Conservation (phyloP, 2,888 invertebrate species). For the Caradrina clavipalpis region DNA sequence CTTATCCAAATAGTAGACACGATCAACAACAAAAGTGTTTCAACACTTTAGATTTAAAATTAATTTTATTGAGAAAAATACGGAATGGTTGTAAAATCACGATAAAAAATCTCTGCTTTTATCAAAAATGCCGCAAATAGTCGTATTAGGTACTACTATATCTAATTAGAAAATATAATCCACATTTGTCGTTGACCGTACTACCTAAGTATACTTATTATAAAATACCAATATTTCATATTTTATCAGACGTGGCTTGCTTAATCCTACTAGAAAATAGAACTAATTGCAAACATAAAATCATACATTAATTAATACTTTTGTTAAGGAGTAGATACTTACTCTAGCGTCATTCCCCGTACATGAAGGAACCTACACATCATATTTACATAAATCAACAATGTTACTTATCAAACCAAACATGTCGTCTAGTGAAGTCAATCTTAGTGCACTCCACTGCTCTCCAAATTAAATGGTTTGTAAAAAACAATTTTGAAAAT, state of each 20-base stretch:
- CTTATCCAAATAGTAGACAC: not conserved
- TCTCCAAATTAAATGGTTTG: not conserved
- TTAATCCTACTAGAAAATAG: conserved; percentile 14
- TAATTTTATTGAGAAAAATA: too few species aligned
- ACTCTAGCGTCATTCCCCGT: not conserved
- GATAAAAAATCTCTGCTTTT: too few species aligned
- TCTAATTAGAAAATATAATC: not conserved
- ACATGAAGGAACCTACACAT: not conserved
- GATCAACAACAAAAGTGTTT: not conserved
- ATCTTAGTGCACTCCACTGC: not conserved
- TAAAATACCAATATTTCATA: conserved; percentile 13
- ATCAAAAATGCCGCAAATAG: too few species aligned
- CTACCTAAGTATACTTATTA: not conserved
- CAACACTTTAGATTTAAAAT: not conserved
- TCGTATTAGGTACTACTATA: too few species aligned
- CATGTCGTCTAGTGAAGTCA: not conserved
- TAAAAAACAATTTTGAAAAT: not conserved
- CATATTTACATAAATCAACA: not conserved
- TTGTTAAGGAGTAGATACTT: not conserved
- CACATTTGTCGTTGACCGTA: not conserved
- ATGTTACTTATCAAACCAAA: conserved; percentile 1
- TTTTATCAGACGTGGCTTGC: conserved; percentile 5
- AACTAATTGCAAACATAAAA: conserved; percentile 31
- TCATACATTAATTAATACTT: conserved; percentile 36
- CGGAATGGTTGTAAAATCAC: not conserved